Conservation (phyloP, 2,113 vertebrate species). For the Thymallus thymallus region DNA sequence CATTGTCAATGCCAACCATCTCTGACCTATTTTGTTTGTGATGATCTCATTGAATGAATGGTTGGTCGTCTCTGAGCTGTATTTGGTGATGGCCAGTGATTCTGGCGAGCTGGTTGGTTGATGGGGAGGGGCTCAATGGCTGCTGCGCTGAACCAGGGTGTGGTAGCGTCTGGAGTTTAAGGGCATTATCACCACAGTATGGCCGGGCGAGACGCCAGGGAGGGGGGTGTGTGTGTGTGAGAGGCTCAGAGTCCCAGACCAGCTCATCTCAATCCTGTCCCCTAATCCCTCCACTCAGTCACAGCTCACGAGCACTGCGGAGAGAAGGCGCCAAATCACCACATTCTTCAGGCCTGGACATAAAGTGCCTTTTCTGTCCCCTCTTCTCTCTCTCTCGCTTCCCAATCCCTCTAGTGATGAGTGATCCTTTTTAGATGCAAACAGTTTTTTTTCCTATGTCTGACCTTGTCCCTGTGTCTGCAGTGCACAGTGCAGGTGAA, state of each 20-base stretch:
- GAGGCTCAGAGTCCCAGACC: constrained; percentile 47
- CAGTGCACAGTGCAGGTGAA: constrained; percentile 99
- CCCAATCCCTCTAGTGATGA: constrained; percentile 25
- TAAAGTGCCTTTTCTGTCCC: constrained; percentile 57
- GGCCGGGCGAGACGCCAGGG: constrained; percentile 55
- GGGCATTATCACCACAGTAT: constrained; percentile 65
- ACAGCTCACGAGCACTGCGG: constrained; percentile 61
- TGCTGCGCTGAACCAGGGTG: constrained; percentile 46
- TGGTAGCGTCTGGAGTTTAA: constrained; percentile 66
- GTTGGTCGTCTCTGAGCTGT: background rate
- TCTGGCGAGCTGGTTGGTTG: constrained; percentile 20
- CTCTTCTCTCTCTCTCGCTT: constrained; percentile 1
- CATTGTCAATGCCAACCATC: too few relatives aligned
- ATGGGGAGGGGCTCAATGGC: constrained; percentile 32
- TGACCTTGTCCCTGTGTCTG: background rate
- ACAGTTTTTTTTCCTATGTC: background rate
- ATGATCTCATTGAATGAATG: background rate
- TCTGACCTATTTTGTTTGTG: background rate
- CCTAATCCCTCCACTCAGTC: constrained; percentile 60
- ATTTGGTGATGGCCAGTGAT: background rate
- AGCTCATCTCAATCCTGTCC: constrained; percentile 64
- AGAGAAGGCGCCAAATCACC: constrained; percentile 58
- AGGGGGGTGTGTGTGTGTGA: constrained; percentile 37
- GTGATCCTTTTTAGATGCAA: too few relatives aligned
- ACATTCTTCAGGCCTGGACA: constrained; percentile 64